phyloP scores from a whole-genome alignment of 2,797 vertebrate species.

The Melanotaenia pygmaea region DNA sequence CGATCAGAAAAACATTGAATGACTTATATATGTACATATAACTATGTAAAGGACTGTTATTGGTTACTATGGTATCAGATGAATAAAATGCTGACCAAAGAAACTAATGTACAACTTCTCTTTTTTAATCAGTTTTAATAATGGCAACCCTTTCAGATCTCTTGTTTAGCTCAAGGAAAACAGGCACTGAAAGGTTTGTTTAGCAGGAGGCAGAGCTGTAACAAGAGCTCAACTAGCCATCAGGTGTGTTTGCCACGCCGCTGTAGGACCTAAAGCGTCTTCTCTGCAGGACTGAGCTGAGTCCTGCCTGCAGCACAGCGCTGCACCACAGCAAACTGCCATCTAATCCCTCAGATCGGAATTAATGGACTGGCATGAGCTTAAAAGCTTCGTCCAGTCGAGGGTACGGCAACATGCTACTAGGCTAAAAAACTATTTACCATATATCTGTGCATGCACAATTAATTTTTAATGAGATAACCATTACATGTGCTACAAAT shows the following conservation, averaged over 20 bases:
- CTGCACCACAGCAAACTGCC: conserved; percentile 30
- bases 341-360: conserved; percentile 51
- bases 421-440: not conserved
- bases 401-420: conserved; percentile 8
- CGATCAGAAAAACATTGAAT: too few species aligned
- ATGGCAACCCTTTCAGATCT: not conserved
- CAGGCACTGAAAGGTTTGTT: conserved; percentile 1
- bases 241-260: conserved; percentile 24
- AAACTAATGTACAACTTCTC: too few species aligned
- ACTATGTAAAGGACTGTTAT: too few species aligned
- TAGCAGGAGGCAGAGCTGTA: conserved; percentile 34
- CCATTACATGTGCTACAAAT: conserved; percentile 1
- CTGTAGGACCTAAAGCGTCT: conserved; percentile 43
- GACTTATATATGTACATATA: too few species aligned
- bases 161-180: not conserved
- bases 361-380: conserved; percentile 44
- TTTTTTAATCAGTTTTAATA: not conserved
- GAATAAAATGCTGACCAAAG: too few species aligned
- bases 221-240: conserved; percentile 20
- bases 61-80: too few species aligned
- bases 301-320: conserved; percentile 39
- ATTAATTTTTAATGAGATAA: conserved; percentile 10
- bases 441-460: not conserved
- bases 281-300: conserved; percentile 42
- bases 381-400: conserved; percentile 18